These are phyloP conservation scores for Automeris io DNA, from an alignment of 2,888 invertebrate species.

Conservation along the genomic window DNA sequence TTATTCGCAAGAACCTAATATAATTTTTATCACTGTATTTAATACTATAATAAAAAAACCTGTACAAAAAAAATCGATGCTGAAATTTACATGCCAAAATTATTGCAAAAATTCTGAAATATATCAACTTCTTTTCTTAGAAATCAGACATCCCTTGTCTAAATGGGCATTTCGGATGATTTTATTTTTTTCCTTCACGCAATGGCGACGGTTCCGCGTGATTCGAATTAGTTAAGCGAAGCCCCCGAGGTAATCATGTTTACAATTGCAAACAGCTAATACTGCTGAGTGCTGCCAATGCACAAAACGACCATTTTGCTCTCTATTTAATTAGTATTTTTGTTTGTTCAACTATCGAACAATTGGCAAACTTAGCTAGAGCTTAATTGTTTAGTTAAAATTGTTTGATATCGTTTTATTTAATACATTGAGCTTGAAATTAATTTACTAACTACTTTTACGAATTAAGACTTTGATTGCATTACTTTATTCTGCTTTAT, in stretches of 20 bases:
- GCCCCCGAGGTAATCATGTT: constrained; percentile 51
- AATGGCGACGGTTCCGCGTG: constrained; percentile 45
- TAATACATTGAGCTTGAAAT: too few species aligned
- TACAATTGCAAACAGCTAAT: constrained; percentile 62
- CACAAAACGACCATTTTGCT: constrained; percentile 43
- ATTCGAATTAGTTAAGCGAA: constrained; percentile 63
- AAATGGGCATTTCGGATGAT: constrained; percentile 27
- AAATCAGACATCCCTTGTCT: too few species aligned
- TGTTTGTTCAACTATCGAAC: constrained; percentile 24
- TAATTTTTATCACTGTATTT: too few species aligned
- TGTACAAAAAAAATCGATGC: too few species aligned
- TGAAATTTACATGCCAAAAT: too few species aligned
- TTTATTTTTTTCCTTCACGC: constrained; percentile 38
- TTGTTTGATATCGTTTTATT: constrained; percentile 8
- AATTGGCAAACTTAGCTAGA: not conserved
- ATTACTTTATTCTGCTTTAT: too few species aligned
- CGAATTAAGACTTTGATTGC: too few species aligned
- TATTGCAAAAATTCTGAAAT: too few species aligned
- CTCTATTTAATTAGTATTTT: constrained; percentile 43
- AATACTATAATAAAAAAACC: too few species aligned
- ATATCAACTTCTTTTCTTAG: too few species aligned
- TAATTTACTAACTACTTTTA: too few species aligned
- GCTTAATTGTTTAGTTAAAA: not conserved
- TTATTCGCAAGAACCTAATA: too few species aligned
- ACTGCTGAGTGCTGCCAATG: constrained; percentile 54